Base-by-base conservation (phyloP, 2,888 invertebrate species). In the Panzeria rudis region DNA sequence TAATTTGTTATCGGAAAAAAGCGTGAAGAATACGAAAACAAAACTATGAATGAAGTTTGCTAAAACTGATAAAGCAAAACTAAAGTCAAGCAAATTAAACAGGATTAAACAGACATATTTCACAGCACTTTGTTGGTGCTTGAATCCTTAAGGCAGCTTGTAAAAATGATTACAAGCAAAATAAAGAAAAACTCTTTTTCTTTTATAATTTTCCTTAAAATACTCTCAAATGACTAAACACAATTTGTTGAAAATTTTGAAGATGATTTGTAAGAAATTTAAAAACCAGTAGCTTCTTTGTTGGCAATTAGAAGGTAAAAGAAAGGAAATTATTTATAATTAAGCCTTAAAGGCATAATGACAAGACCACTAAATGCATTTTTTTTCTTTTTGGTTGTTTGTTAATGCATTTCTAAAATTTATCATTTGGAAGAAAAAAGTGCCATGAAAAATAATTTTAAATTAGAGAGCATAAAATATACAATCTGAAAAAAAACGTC, bases 371-470 rank as follows among this genome's bases (percentile, higher is more conserved):
- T 79, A 85, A 85, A 85, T 85, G 85, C 82, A 85, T 69, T 85
- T 41, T 6, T 56, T 25, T 15, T 20, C 15, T 50, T n/a, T 35
- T 15, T 61, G 15, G 15, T 41, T 72, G 71, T 15, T 41, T 76
- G 64, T 75, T 82, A 85, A 85, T 85, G 84, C 84, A 78, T 78
- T 85, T 85, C 62, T 32, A 23, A 78, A 82, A 78, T 81, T 84
- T 81, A 81, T 81, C 75, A 81, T 52, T 72, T 54, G 32, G 13
- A 17, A 38, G 35, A 54, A 54, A 56, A 47, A 59, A 59, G 66
- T 71, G 56, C 44, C 32, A 64, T 47, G 47, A 66, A 56, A 73
- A 73, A 50, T 71, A 73, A 73, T 77, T 64, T 64, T 54, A 64
- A 69, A 81, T 75, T 68, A 75, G 47, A 52, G 41, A 50, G 38